Percentiles rank a stretch among this genome's conserved stretches.
phyloP scores from a whole-genome alignment of 92 coral and sea anemone species.

The Phymanthus crucifer region DNA sequence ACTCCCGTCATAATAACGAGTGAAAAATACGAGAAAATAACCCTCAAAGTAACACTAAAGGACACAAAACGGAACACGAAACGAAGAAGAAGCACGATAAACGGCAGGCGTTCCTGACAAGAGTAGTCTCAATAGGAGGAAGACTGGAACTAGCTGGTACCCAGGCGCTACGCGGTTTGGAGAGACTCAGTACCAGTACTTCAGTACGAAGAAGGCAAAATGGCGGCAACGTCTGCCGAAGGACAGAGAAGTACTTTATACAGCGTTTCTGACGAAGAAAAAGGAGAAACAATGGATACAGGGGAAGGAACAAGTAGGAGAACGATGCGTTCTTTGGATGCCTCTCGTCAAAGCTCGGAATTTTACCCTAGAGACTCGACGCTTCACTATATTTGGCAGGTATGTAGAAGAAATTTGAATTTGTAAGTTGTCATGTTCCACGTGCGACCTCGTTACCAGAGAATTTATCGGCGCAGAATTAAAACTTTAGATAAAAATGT shows the following conservation, averaged over 20 bases:
- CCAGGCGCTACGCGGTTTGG: background rate
- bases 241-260: conserved; percentile 12
- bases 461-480: background rate
- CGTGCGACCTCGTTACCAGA: background rate
- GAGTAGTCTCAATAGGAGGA: background rate
- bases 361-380: conserved; percentile 79
- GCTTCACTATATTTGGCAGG: conserved; percentile 84
- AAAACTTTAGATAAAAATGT: background rate
- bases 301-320: conserved; percentile 27
- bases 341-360: conserved; percentile 79
- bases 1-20: conserved; percentile 74
- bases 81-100: background rate
- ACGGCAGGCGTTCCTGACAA: background rate
- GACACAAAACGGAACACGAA: background rate
- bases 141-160: background rate
- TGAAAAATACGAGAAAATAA: background rate
- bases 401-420: conserved; percentile 10
- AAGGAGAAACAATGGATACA: conserved; percentile 22
- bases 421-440: conserved; percentile 6
- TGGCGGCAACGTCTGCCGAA: conserved; percentile 74
- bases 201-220: conserved; percentile 37
- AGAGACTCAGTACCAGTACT: background rate
- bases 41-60: background rate
- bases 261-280: conserved; percentile 31
- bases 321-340: conserved; percentile 43